phyloP scores from a whole-genome alignment of 2,797 vertebrate species.

The Anabas testudineus region DNA sequence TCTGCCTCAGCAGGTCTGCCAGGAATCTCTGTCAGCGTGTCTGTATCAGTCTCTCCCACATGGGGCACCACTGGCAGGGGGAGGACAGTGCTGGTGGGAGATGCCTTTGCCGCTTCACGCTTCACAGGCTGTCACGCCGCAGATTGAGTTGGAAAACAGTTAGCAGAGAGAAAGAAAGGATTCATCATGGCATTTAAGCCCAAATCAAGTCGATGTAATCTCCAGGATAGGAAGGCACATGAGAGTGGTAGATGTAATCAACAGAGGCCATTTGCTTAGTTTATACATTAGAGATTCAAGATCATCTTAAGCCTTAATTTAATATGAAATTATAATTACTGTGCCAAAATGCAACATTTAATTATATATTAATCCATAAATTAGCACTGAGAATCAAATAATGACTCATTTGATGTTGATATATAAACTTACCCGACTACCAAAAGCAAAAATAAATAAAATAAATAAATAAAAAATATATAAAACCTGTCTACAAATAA shows the following conservation, averaged over 20 bases:
- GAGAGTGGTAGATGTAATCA: slow-evolving; percentile 50
- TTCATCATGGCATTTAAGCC: slow-evolving; percentile 29
- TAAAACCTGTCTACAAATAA: too few species aligned
- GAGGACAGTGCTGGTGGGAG: slow-evolving; percentile 71
- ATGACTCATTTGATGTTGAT: slow-evolving; percentile 22
- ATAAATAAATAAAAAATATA: too few species aligned
- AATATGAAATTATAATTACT: not conserved
- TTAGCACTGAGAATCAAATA: slow-evolving; percentile 24
- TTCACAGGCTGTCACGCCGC: slow-evolving; percentile 80
- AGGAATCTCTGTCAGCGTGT: slow-evolving; percentile 77
- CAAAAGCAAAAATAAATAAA: slow-evolving; percentile 2
- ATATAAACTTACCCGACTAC: slow-evolving; percentile 59
- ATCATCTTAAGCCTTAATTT: not conserved
- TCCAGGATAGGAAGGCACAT: slow-evolving; percentile 12
- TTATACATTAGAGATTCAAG: too few species aligned
- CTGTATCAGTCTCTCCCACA: slow-evolving; percentile 85
- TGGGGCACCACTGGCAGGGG: slow-evolving; percentile 84
- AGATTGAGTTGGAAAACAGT: slow-evolving; percentile 45
- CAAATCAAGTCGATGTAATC: slow-evolving; percentile 31
- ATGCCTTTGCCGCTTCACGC: slow-evolving; percentile 86
- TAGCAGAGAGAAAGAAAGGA: slow-evolving; percentile 27
- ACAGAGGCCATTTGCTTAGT: slow-evolving; percentile 25
- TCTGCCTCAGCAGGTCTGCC: slow-evolving; percentile 68
- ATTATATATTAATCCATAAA: slow-evolving; percentile 3
- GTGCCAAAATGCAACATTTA: not conserved